Conservation (phyloP, 2,113 vertebrate genomes). For the Rhadina sibilatrix region DNA sequence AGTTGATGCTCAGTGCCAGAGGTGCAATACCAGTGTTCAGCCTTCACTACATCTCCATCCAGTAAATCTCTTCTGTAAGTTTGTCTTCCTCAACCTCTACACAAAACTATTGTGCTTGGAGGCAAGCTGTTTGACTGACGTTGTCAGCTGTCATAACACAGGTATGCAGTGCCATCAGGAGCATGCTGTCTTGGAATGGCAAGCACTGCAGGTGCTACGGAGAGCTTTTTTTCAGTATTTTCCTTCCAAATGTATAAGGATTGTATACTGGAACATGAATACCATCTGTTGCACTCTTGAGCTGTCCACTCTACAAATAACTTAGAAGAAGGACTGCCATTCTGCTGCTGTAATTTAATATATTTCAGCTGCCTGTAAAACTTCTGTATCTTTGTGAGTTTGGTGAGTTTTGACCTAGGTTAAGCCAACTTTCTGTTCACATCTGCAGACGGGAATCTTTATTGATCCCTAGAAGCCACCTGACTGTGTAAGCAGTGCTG, state of each 20-base stretch:
- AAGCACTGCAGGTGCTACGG: background rate
- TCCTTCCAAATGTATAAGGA: background rate
- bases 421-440: background rate
- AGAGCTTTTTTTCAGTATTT: background rate
- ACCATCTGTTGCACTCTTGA: background rate
- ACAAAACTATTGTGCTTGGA: background rate
- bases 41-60: background rate
- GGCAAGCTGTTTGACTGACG: background rate
- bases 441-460: background rate
- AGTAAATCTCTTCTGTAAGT: background rate
- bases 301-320: background rate
- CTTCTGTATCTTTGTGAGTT: background rate
- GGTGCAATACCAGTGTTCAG: background rate
- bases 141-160: background rate
- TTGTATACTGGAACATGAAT: background rate
- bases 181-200: background rate
- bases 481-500: background rate
- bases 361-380: background rate
- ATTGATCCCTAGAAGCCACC: background rate
- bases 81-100: background rate
- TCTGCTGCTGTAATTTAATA: background rate
- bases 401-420: background rate
- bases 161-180: background rate
- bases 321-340: background rate
- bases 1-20: background rate